Evolutionary conservation across 1,140 invertebrate species (phyloP), one percentile per base, ranked within the genome.

Genomic region (Bombus huntii): DNA sequence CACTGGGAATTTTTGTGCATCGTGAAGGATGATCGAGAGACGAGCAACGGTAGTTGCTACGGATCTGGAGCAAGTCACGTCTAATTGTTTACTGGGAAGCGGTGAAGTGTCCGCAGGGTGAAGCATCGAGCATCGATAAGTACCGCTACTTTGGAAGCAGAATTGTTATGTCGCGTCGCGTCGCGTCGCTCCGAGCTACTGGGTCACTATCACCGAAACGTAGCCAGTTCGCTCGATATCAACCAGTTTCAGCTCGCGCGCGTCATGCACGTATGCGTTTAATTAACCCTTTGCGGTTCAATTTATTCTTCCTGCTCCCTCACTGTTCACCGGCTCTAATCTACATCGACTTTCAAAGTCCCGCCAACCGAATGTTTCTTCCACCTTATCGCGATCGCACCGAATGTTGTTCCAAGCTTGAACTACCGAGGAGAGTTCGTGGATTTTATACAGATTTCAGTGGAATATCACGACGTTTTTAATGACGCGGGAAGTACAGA

Each of bases 81-180:
- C 85, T 89, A 91, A 92, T 91, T 92, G 90, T 92, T 91, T 92
- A 87, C 86, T 62, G 79, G 79, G 91, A 92, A 89, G 66, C 87
- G 75, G 80, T 53, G 71, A 86, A 76, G 86, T 74, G 84, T 81
- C 53, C 76, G 70, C 72, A 88, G 86, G 84, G 85, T 74, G 83
- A 86, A 39, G 37, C 59, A 71, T 72, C 57, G 57, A 5, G 28
- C 25, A 18, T 59, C 34, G 53, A 42, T 68, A 71, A 66, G 90
- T 91, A 92, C 90, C 91, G 91, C 90, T 91, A 92, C 81, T 74
- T 86, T 68, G 44, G 22, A 70, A 74, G 34, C 66, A 6, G 70
- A 87, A 89, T 90, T 68, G 83, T 90, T 88, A 87, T 82, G 82
- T 72, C 44, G 71, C 65, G 83, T 47, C 44, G 71, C 65, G 83